phyloP scores from a whole-genome alignment of 1,140 invertebrate species.

The Drosophila nikananu region DNA sequence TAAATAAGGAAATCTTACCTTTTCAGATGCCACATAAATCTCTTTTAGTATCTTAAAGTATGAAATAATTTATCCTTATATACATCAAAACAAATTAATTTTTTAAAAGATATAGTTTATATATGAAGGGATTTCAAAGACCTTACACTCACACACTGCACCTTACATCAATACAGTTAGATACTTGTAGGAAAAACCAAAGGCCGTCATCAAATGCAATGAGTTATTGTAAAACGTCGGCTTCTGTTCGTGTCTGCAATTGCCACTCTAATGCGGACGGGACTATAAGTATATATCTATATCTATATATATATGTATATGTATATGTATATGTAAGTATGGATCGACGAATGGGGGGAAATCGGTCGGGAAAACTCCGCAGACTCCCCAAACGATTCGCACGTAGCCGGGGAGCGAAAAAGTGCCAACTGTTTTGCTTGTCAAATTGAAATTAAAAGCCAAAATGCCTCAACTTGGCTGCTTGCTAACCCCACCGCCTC shows the following conservation, averaged over 20 bases:
- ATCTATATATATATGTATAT: slow-evolving; percentile 1
- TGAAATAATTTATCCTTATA: too few relatives aligned
- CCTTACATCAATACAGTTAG: slow-evolving; percentile 11
- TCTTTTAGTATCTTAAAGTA: too few relatives aligned
- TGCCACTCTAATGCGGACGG: slow-evolving; percentile 37
- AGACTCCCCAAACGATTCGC: slow-evolving; percentile 36
- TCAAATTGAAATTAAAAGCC: slow-evolving; percentile 83
- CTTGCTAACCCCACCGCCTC: background rate
- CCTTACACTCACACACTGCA: slow-evolving; percentile 18
- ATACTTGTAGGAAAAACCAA: slow-evolving; percentile 36
- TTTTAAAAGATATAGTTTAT: too few relatives aligned
- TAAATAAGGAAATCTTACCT: too few relatives aligned
- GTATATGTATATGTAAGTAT: background rate
- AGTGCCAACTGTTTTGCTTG: slow-evolving; percentile 75
- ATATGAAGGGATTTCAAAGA: background rate
- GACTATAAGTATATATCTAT: slow-evolving; percentile 10
- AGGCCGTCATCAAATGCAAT: slow-evolving; percentile 75
- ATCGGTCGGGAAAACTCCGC: slow-evolving; percentile 16
- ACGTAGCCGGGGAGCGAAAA: slow-evolving; percentile 44
- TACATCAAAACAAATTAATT: too few relatives aligned
- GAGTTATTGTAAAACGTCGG: slow-evolving; percentile 75
- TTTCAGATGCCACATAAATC: too few relatives aligned
- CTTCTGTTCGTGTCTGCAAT: slow-evolving; percentile 37
- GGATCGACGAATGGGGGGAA: background rate
- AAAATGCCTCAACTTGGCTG: slow-evolving; percentile 61